These are phyloP conservation scores for Mesaphorura yosii DNA, from an alignment of 1,140 invertebrate species.

Conservation along the genomic window DNA sequence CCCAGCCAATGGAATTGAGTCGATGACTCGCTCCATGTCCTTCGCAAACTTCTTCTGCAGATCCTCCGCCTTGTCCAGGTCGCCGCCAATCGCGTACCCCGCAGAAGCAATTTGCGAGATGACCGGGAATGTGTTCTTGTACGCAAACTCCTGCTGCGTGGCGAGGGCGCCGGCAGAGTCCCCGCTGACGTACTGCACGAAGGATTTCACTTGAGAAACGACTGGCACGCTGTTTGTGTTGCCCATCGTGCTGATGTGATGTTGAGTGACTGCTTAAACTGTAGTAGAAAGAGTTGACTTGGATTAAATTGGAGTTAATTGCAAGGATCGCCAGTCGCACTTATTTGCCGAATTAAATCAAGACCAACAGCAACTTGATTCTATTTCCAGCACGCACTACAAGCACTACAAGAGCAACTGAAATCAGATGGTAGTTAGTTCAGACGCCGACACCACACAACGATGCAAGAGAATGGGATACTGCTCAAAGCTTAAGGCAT, in stretches of 20 bases:
- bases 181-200: constrained; percentile 15
- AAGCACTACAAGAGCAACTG: no score
- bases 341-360: no score
- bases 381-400: no score
- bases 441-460: no score
- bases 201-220: constrained; percentile 17
- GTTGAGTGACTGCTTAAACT: no score
- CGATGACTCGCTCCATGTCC: constrained; percentile 25
- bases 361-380: no score
- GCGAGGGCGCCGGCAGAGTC: constrained; percentile 18
- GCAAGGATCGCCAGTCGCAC: no score
- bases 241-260: constrained; percentile 20
- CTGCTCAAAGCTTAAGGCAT: no score
- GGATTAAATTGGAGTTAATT: no score
- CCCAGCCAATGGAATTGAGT: constrained; percentile 25
- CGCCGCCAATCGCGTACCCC: constrained; percentile 19
- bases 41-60: constrained; percentile 25
- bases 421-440: no score
- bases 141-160: constrained; percentile 26
- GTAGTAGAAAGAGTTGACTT: no score
- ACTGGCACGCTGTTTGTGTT: constrained; percentile 22
- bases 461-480: no score
- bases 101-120: constrained; percentile 25
- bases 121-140: constrained; percentile 26
- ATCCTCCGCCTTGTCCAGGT: constrained; percentile 12